phyloP scores from a whole-genome alignment of 2,113 vertebrate genomes.

The Paramisgurnus dabryanus region DNA sequence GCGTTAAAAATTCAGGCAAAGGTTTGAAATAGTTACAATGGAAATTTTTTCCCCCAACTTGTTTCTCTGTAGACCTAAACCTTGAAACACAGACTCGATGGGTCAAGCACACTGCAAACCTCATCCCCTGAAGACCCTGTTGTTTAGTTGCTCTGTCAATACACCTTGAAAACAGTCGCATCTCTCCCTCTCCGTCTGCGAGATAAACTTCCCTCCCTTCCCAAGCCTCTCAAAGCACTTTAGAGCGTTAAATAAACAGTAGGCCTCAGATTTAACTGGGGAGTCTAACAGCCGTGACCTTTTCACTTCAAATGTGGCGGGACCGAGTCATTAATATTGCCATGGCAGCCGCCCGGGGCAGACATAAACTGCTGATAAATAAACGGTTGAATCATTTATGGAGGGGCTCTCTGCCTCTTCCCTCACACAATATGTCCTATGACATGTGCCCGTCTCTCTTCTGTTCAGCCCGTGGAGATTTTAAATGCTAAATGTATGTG shows the following conservation, averaged over 20 bases:
- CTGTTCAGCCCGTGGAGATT: slow-evolving; percentile 92
- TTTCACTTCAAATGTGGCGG: slow-evolving; percentile 62
- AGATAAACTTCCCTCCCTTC: slow-evolving; percentile 29
- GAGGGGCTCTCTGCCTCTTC: slow-evolving; percentile 71
- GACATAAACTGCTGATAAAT: slow-evolving; percentile 86
- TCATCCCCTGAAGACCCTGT: not conserved
- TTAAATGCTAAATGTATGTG: slow-evolving; percentile 96
- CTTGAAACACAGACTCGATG: not conserved
- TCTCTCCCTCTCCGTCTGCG: not conserved
- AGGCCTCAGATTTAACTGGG: slow-evolving; percentile 62
- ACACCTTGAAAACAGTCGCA: slow-evolving; percentile 24
- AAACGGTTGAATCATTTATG: slow-evolving; percentile 87
- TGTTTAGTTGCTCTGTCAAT: slow-evolving; percentile 16
- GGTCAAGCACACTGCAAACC: not conserved
- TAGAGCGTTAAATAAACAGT: slow-evolving; percentile 52
- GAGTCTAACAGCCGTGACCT: slow-evolving; percentile 70
- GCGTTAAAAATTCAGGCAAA: not conserved
- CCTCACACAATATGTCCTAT: slow-evolving; percentile 73
- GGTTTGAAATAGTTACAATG: not conserved
- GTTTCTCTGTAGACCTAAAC: slow-evolving; percentile 6
- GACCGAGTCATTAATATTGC: slow-evolving; percentile 70
- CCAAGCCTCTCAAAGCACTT: slow-evolving; percentile 34
- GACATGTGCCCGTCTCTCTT: slow-evolving; percentile 87
- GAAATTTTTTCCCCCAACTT: not conserved
- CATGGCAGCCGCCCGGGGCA: slow-evolving; percentile 75